Evolutionary conservation across 2,113 vertebrate genomes (phyloP).

Genomic region (Anoura caudifer): DNA sequence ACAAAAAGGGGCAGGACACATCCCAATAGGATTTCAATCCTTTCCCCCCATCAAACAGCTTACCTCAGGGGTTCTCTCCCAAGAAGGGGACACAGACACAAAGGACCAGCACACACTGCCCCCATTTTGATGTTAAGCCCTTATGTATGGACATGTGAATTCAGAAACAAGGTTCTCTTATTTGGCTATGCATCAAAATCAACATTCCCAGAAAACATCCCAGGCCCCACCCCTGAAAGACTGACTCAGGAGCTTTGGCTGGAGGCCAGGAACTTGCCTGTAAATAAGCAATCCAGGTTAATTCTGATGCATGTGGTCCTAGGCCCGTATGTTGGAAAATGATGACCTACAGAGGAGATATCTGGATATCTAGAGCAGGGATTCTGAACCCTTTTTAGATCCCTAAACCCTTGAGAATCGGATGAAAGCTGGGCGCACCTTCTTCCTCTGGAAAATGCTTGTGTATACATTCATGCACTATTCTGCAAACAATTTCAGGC

Average conservation of each 20-base stretch:
- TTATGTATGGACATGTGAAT: background rate
- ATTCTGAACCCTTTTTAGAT: background rate
- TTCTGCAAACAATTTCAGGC: background rate
- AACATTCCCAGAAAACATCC: background rate
- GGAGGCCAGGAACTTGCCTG: background rate
- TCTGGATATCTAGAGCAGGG: background rate
- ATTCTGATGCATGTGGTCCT: background rate
- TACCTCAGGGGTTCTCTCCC: slow-evolving; percentile 27
- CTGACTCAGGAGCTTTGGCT: slow-evolving; percentile 11
- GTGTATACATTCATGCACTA: background rate
- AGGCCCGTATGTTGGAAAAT: background rate
- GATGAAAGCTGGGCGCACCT: background rate
- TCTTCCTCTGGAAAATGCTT: slow-evolving; percentile 8
- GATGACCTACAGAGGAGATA: background rate
- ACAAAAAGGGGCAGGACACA: background rate
- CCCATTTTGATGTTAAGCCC: background rate
- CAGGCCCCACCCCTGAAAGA: background rate
- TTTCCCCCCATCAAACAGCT: background rate
- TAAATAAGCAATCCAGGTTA: background rate
- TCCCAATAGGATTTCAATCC: slow-evolving; percentile 10
- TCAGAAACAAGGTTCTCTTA: slow-evolving; percentile 1
- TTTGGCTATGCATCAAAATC: background rate
- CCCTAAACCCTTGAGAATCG: background rate
- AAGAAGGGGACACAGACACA: slow-evolving; percentile 31
- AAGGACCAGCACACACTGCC: background rate